Conservation (phyloP, 2,797 vertebrate species). For the Valencia hispanica region DNA sequence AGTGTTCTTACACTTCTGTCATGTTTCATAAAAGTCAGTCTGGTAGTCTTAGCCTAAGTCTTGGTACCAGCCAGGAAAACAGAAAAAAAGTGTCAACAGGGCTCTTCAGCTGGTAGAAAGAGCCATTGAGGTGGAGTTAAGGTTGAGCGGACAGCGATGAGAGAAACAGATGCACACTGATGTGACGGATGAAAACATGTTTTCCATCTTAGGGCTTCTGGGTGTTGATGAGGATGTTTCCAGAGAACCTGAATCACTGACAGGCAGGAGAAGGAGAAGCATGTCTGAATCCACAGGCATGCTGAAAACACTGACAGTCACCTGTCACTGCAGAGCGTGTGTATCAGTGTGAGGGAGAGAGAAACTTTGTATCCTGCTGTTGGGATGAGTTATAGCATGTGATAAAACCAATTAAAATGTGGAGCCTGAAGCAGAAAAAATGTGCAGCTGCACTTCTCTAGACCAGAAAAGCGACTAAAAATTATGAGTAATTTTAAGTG, state of each 20-base stretch:
- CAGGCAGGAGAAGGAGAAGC: background rate
- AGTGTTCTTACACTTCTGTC: background rate
- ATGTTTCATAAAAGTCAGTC: background rate
- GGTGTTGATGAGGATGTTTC: constrained; percentile 13
- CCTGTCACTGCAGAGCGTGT: background rate
- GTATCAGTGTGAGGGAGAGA: background rate
- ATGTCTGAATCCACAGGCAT: constrained; percentile 18
- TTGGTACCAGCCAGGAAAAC: background rate
- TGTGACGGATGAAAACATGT: constrained; percentile 13
- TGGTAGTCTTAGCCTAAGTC: background rate
- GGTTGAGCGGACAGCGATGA: background rate
- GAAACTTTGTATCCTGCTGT: background rate
- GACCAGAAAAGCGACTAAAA: background rate
- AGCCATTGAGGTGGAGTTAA: background rate
- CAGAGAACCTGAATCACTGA: background rate
- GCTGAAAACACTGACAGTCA: background rate
- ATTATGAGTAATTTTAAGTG: background rate
- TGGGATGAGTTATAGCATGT: constrained; percentile 26
- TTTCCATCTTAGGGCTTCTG: constrained; percentile 10
- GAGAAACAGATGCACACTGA: constrained; percentile 6
- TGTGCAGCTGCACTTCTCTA: background rate
- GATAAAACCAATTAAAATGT: background rate
- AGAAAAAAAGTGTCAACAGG: background rate
- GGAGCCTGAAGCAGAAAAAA: constrained; percentile 2
- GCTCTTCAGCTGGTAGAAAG: background rate